Evolutionary conservation across 1,140 invertebrate genomes (phyloP).

Genomic region (Acromyrmex echinatior): DNA sequence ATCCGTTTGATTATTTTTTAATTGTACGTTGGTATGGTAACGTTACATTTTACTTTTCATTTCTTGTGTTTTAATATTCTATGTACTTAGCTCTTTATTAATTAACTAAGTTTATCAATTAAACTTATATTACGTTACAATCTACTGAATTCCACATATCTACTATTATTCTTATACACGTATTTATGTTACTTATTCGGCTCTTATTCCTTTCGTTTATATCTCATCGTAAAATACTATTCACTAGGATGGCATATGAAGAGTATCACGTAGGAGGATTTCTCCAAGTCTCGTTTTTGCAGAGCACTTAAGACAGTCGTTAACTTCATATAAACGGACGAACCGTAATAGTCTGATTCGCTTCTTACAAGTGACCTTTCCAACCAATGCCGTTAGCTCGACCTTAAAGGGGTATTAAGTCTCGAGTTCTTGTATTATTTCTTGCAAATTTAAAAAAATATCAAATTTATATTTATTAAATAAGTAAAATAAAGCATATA

Average conservation of each 20-base stretch:
- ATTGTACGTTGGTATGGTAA: background rate
- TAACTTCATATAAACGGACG: conserved; percentile 84
- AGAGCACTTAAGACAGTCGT: conserved; percentile 80
- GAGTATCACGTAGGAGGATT: conserved; percentile 54
- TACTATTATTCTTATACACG: conserved; percentile 12
- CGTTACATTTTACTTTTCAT: background rate
- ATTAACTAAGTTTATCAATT: background rate
- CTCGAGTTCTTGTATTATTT: background rate
- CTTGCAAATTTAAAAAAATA: background rate
- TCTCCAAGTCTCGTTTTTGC: conserved; percentile 72
- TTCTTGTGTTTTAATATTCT: background rate
- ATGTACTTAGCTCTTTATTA: background rate
- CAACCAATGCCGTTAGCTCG: conserved; percentile 22
- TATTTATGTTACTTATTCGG: background rate
- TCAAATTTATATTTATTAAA: background rate
- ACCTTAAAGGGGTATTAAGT: background rate
- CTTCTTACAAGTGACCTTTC: conserved; percentile 56
- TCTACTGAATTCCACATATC: background rate
- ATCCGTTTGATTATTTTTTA: background rate
- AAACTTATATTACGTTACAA: background rate
- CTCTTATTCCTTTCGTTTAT: conserved; percentile 3
- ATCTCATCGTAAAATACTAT: conserved; percentile 44
- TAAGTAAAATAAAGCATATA: background rate
- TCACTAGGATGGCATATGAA: conserved; percentile 41
- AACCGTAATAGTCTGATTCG: conserved; percentile 75